Conservation (phyloP, 2,113 vertebrate genomes). For the Meleagris gallopavo region DNA sequence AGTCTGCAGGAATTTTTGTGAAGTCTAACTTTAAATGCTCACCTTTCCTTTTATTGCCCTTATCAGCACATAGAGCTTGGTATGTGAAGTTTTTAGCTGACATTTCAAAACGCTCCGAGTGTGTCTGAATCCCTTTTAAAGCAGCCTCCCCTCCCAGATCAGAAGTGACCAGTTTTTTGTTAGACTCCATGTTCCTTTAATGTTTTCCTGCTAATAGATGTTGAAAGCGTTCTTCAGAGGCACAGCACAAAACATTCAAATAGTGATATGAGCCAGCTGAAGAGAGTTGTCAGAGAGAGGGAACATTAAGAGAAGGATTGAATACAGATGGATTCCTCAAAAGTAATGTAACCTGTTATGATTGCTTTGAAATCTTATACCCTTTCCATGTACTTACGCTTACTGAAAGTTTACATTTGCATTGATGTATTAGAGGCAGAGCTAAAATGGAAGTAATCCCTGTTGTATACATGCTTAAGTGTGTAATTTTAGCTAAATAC, state of each 20-base stretch:
- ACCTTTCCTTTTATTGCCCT: slow-evolving; percentile 56
- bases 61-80: slow-evolving; percentile 18
- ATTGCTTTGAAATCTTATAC: slow-evolving; percentile 73
- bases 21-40: slow-evolving; percentile 64
- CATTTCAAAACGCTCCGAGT: slow-evolving; percentile 48
- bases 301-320: slow-evolving; percentile 67
- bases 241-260: slow-evolving; percentile 61
- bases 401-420: slow-evolving; percentile 61
- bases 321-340: slow-evolving; percentile 75
- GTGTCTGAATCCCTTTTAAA: slow-evolving; percentile 53
- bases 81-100: slow-evolving; percentile 52
- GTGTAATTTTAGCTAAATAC: slow-evolving; percentile 56
- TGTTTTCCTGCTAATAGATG: slow-evolving; percentile 67
- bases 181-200: slow-evolving; percentile 68
- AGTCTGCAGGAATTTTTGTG: slow-evolving; percentile 55
- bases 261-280: slow-evolving; percentile 68
- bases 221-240: slow-evolving; percentile 71
- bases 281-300: slow-evolving; percentile 70
- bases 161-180: slow-evolving; percentile 64
- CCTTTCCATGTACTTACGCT: slow-evolving; percentile 44
- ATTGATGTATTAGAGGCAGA: slow-evolving; percentile 61
- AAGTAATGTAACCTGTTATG: slow-evolving; percentile 74
- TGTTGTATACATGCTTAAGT: slow-evolving; percentile 57
- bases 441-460: slow-evolving; percentile 63
- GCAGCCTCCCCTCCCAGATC: slow-evolving; percentile 65